These are phyloP conservation scores for Ceratina calcarata DNA, from an alignment of 1,140 invertebrate species.

Conservation along the genomic window DNA sequence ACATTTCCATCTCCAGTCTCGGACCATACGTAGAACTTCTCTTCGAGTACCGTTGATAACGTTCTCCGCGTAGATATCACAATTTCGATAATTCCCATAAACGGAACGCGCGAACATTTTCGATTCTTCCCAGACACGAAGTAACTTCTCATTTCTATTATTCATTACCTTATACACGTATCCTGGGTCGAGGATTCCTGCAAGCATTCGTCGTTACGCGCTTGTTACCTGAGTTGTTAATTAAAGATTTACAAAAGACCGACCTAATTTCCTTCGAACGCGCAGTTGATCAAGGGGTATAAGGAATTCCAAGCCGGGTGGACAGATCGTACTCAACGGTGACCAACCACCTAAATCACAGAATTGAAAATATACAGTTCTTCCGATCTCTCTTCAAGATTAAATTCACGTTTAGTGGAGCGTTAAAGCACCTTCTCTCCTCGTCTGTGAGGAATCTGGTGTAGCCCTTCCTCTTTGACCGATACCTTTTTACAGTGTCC, in stretches of 20 bases:
- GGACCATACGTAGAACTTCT: conserved; percentile 85
- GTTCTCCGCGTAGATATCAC: conserved; percentile 87
- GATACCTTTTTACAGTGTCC: conserved; percentile 52
- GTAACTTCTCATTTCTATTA: conserved; percentile 81
- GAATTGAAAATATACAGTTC: not conserved
- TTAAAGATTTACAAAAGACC: conserved; percentile 4
- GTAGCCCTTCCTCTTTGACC: conserved; percentile 78
- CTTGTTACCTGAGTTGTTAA: not conserved
- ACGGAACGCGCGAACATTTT: conserved; percentile 88
- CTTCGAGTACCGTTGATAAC: conserved; percentile 88
- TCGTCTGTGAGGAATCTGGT: conserved; percentile 81
- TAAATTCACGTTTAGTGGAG: not conserved
- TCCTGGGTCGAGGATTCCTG: conserved; percentile 66
- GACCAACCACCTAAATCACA: conserved; percentile 87
- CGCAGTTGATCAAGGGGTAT: conserved; percentile 93
- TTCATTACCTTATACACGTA: conserved; percentile 65
- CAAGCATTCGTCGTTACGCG: not conserved
- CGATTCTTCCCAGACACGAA: conserved; percentile 91
- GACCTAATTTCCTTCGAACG: conserved; percentile 92
- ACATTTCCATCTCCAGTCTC: conserved; percentile 78
- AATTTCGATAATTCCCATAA: conserved; percentile 88
- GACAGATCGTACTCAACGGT: conserved; percentile 88
- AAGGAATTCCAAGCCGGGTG: conserved; percentile 95
- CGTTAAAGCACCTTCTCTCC: conserved; percentile 76
- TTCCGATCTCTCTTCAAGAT: not conserved